Evolutionary conservation across 2,113 vertebrate species (phyloP).

Genomic region (Prionailurus viverrinus): DNA sequence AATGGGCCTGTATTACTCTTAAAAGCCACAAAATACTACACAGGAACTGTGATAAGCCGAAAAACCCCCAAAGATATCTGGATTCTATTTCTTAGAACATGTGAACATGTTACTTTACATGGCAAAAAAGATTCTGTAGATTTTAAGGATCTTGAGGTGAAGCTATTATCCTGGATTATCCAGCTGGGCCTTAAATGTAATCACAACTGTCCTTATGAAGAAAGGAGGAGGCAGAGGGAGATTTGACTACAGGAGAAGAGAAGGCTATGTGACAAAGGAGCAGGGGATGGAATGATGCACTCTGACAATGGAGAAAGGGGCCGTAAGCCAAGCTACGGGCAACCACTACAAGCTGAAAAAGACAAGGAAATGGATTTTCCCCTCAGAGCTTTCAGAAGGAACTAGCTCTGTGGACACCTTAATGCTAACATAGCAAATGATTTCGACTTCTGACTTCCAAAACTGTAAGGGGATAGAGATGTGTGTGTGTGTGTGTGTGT

Average conservation of each 20-base stretch:
- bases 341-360: not conserved
- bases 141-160: not conserved
- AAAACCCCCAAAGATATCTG: not conserved
- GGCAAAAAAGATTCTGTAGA: not conserved
- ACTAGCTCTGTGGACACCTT: not conserved
- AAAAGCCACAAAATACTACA: slow-evolving; percentile 13
- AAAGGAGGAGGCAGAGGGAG: not conserved
- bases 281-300: not conserved
- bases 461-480: not conserved
- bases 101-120: not conserved
- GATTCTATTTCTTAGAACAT: not conserved
- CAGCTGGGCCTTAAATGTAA: not conserved
- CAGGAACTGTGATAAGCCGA: not conserved
- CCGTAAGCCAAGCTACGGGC: not conserved
- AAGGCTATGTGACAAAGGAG: not conserved
- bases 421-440: not conserved
- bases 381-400: not conserved
- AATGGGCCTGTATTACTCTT: not conserved
- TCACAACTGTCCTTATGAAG: not conserved
- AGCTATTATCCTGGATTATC: not conserved
- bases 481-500: too few species aligned
- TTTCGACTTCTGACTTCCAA: not conserved
- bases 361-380: not conserved
- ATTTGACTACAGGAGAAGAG: not conserved
- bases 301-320: not conserved